Evolutionary conservation across 2,888 invertebrate genomes (phyloP).

Genomic region (Sarcophaga caerulescens): DNA sequence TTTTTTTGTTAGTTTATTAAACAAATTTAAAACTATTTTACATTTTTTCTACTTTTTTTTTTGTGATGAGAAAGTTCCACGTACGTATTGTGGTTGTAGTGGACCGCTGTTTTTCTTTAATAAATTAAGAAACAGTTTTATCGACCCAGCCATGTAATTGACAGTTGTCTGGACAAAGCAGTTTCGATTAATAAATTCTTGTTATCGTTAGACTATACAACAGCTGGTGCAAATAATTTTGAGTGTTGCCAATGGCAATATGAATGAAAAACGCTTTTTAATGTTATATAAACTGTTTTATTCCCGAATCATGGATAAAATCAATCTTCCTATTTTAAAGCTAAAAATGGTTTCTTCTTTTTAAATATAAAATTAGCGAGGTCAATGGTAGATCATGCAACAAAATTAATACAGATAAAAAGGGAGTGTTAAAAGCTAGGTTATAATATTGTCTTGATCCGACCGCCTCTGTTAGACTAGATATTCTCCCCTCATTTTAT

Average conservation of each 20-base stretch:
- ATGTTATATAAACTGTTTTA: no score
- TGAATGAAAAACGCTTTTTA: no score
- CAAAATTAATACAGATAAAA: no score
- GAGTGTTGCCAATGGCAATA: background rate
- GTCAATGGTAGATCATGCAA: no score
- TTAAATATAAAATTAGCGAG: no score
- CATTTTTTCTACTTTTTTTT: slow-evolving; percentile 40
- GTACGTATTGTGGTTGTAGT: slow-evolving; percentile 67
- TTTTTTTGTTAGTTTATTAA: slow-evolving; percentile 48
- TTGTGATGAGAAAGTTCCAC: slow-evolving; percentile 73
- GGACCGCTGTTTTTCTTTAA: slow-evolving; percentile 44
- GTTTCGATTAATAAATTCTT: background rate
- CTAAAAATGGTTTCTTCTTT: no score
- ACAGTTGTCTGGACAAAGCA: background rate
- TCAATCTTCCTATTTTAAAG: no score
- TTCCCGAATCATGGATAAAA: no score
- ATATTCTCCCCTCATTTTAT: no score
- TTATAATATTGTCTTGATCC: no score
- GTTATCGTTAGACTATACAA: slow-evolving; percentile 10
- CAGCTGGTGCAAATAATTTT: background rate
- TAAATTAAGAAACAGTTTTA: slow-evolving; percentile 34
- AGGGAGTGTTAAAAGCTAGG: no score
- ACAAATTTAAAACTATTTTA: slow-evolving; percentile 53
- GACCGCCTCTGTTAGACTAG: no score
- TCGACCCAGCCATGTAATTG: background rate